Evolutionary conservation across 2,888 invertebrate genomes (phyloP).

Genomic region (Coenonympha glycerion): DNA sequence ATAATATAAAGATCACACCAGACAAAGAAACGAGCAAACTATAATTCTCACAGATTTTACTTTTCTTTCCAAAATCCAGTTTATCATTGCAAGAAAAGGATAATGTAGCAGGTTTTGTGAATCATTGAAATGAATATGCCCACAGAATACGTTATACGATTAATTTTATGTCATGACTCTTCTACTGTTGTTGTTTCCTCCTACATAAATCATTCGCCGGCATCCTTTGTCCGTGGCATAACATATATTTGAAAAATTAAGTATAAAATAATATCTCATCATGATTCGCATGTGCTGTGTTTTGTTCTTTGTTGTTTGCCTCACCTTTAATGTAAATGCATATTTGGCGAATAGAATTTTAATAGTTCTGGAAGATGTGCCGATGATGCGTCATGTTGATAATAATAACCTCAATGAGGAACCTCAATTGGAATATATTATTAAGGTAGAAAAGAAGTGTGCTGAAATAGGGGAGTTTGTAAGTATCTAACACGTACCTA

Average conservation of each 20-base stretch:
- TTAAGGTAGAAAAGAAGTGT: constrained; percentile 6
- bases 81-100: too few relatives aligned
- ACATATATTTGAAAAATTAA: neutral
- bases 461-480: constrained; percentile 17
- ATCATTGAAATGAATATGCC: too few relatives aligned
- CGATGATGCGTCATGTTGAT: neutral
- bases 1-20: too few relatives aligned
- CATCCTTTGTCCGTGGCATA: neutral
- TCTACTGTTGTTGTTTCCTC: neutral
- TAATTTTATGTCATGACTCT: too few relatives aligned
- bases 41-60: too few relatives aligned
- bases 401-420: neutral
- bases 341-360: neutral
- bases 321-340: neutral
- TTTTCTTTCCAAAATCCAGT: too few relatives aligned
- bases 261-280: neutral
- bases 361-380: neutral
- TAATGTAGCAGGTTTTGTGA: too few relatives aligned
- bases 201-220: neutral
- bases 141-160: too few relatives aligned
- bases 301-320: neutral
- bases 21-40: too few relatives aligned
- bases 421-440: neutral
- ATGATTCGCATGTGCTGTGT: constrained; percentile 2
- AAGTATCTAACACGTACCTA: neutral